Conservation (phyloP, 1,140 invertebrate genomes). For the Drosophila carrolli region DNA sequence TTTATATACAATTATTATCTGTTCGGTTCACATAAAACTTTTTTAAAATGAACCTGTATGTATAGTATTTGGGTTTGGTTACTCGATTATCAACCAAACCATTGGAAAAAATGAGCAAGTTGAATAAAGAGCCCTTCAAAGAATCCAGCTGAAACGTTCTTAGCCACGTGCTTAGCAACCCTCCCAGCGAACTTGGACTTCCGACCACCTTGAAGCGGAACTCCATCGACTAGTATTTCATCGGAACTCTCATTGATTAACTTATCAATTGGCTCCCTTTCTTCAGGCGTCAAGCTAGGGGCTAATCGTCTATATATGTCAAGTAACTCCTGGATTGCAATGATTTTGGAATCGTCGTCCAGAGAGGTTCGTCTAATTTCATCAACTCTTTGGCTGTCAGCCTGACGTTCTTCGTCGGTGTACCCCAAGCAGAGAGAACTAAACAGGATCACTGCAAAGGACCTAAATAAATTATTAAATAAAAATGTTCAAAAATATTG, state of each 20-base stretch:
- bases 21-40: too few relatives aligned
- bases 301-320: neutral
- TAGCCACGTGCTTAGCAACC: neutral
- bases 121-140: neutral
- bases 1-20: too few relatives aligned
- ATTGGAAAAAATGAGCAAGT: neutral
- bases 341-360: slow-evolving; percentile 3
- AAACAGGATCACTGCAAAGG: neutral
- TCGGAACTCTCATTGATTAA: neutral
- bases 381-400: neutral
- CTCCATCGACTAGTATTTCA: slow-evolving; percentile 2
- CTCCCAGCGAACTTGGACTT: neutral
- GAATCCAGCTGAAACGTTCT: neutral
- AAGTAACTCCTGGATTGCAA: slow-evolving; percentile 4
- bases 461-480: neutral
- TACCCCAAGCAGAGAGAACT: neutral
- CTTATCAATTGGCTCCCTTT: neutral
- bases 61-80: too few relatives aligned
- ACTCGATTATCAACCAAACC: neutral
- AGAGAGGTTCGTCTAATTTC: neutral
- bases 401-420: neutral
- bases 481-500: too few relatives aligned
- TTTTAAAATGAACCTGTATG: too few relatives aligned
- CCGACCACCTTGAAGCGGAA: neutral
- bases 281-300: neutral